Conservation (phyloP, 2,797 vertebrate species). For the Mustela erminea region DNA sequence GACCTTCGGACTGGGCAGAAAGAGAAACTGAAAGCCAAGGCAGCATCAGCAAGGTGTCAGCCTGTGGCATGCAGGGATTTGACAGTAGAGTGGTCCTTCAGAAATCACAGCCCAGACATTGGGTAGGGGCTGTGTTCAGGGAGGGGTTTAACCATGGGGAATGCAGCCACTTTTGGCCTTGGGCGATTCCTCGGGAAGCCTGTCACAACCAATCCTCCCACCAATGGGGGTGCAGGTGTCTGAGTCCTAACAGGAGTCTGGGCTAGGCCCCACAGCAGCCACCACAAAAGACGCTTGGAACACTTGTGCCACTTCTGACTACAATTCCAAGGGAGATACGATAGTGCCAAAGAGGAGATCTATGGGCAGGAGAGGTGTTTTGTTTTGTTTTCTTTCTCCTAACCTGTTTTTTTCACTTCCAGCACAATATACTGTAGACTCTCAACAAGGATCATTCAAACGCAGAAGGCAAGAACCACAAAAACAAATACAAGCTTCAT, state of each 20-base stretch:
- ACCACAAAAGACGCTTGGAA: not conserved
- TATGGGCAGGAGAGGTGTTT: accelerated
- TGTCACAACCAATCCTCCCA: not conserved
- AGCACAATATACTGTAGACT: not conserved
- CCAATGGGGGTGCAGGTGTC: accelerated
- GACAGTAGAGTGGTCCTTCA: not conserved
- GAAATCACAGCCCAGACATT: not conserved
- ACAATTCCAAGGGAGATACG: not conserved
- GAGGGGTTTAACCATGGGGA: not conserved
- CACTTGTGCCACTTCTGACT: not conserved
- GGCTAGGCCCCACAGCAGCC: not conserved
- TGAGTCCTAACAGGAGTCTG: not conserved
- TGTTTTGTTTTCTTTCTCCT: not conserved
- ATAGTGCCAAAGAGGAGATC: not conserved
- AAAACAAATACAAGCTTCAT: not conserved
- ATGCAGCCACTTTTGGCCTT: not conserved
- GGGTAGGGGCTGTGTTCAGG: not conserved
- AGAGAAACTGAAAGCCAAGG: not conserved
- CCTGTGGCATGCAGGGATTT: not conserved
- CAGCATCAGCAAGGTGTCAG: not conserved
- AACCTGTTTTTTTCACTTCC: not conserved
- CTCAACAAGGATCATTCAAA: not conserved
- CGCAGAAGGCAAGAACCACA: not conserved
- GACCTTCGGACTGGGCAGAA: not conserved
- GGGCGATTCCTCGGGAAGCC: not conserved